Percentiles rank a stretch among this genome's conserved stretches.
Evolutionary conservation across 2,888 invertebrate genomes (phyloP).

Genomic region (Cremastinae sp.): DNA sequence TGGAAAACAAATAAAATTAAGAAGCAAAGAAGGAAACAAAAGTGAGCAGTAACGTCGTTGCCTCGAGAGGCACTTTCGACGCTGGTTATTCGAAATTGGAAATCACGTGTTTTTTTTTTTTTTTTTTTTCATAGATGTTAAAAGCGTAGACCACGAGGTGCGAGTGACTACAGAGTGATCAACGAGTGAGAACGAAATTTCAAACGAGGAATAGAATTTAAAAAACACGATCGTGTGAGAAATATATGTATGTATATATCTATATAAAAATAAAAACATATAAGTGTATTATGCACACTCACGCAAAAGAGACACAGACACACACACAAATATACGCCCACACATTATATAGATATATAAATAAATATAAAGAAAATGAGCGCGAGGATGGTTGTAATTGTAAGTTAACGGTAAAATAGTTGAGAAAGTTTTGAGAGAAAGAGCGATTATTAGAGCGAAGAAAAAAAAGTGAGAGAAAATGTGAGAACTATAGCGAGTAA

Average conservation of each 20-base stretch:
- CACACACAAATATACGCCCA: constrained; percentile 33
- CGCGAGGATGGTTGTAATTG: constrained; percentile 59
- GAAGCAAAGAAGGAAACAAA: constrained; percentile 24
- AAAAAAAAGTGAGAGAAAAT: constrained; percentile 13
- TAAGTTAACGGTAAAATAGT: constrained; percentile 54
- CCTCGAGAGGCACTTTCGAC: constrained; percentile 27
- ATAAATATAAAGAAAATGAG: constrained; percentile 43
- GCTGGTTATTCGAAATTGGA: constrained; percentile 35
- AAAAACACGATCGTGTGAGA: not conserved
- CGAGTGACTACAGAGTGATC: constrained; percentile 44
- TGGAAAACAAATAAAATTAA: constrained; percentile 18
- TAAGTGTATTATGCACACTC: constrained; percentile 32
- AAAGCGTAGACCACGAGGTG: constrained; percentile 34
- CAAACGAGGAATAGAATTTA: constrained; percentile 7
- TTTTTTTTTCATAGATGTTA: constrained; percentile 39
- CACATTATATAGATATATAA: constrained; percentile 24
- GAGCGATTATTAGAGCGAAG: constrained; percentile 31
- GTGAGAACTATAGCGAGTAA: constrained; percentile 2
- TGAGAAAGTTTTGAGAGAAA: constrained; percentile 56
- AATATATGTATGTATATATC: not conserved
- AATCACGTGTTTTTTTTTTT: constrained; percentile 25
- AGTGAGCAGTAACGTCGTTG: constrained; percentile 24
- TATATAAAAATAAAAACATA: constrained; percentile 25
- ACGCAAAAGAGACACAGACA: constrained; percentile 22
- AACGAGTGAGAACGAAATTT: constrained; percentile 21